Conservation (phyloP, 2,113 vertebrate genomes). For the Melierax canorus region DNA sequence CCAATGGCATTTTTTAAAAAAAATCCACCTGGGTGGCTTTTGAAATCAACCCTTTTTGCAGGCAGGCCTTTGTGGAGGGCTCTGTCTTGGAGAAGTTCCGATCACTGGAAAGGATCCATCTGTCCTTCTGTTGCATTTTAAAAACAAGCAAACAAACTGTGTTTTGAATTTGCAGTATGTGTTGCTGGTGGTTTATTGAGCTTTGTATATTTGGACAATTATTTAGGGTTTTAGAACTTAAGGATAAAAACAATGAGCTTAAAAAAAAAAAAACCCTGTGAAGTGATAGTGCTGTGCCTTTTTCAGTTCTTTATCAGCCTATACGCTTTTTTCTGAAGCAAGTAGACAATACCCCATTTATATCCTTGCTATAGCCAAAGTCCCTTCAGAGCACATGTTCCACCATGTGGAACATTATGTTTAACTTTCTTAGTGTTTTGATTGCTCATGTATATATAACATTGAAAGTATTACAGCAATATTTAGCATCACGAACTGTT, state of each 20-base stretch:
- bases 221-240: constrained; percentile 79
- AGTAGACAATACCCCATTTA: constrained; percentile 77
- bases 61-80: neutral
- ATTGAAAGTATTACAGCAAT: constrained; percentile 96
- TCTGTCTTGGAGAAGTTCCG: neutral
- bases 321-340: constrained; percentile 72
- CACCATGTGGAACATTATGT: constrained; percentile 84
- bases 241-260: constrained; percentile 66
- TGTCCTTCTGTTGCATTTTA: constrained; percentile 27
- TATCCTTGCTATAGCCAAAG: constrained; percentile 92
- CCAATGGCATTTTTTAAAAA: neutral
- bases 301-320: constrained; percentile 70
- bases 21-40: neutral
- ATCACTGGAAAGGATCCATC: constrained; percentile 26
- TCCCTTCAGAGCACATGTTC: constrained; percentile 85
- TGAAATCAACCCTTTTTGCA: neutral
- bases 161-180: constrained; percentile 62
- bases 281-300: constrained; percentile 91
- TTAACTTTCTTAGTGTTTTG: constrained; percentile 46
- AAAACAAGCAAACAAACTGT: constrained; percentile 48
- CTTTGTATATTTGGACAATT: constrained; percentile 82
- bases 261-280: constrained; percentile 72
- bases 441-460: constrained; percentile 50
- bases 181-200: constrained; percentile 73
- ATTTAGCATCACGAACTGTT: constrained; percentile 71